Evolutionary conservation across 2,888 invertebrate species (phyloP), one percentile per base, ranked within the genome.

Genomic region (Lasioglossum marginatum): DNA sequence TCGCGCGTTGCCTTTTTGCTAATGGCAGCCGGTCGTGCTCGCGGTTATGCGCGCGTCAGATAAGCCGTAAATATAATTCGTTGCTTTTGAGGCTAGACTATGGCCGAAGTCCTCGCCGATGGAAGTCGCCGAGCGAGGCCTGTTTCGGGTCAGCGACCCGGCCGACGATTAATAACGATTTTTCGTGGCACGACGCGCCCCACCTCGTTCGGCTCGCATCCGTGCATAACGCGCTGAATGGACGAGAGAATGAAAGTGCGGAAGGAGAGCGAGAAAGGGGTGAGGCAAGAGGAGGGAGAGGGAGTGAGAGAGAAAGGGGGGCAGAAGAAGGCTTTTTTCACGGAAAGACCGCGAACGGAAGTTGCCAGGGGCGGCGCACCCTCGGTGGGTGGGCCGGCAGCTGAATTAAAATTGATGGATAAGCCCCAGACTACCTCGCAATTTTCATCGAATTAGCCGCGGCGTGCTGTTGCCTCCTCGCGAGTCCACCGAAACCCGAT

Each of bases 61-160:
- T 90, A 91, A 92, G 87, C 92, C 89, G 89, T 92, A 91, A 92
- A 91, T 92, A 88, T 87, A 91, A 92, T 92, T 83, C 89, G 90
- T 82, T 77, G 85, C 86, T 91, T 91, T 92, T 90, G 90, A 91
- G 88, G 87, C 73, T 78, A 83, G 75, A 80, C 81, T 76, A 72
- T 57, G 83, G 76, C 74, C 80, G 77, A 79, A 77, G 77, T 75
- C 79, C 80, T 60, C 83, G 37, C 71, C 34, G 43, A 60, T 68
- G 72, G 81, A 77, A 79, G 84, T 72, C 57, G 84, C 57, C 77
- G 77, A 45, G 76, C 77, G 77, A 45, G 76, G 70, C 81, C 76
- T 81, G 89, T 88, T 90, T 88, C 85, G 86, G 88, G 87, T 90
- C 86, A 83, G 60, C 83, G 90, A 87, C 87, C 89, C 87, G 83